These are phyloP conservation scores for Acanthurus leucopareius DNA, from an alignment of 2,797 vertebrate genomes.

Conservation along the genomic window DNA sequence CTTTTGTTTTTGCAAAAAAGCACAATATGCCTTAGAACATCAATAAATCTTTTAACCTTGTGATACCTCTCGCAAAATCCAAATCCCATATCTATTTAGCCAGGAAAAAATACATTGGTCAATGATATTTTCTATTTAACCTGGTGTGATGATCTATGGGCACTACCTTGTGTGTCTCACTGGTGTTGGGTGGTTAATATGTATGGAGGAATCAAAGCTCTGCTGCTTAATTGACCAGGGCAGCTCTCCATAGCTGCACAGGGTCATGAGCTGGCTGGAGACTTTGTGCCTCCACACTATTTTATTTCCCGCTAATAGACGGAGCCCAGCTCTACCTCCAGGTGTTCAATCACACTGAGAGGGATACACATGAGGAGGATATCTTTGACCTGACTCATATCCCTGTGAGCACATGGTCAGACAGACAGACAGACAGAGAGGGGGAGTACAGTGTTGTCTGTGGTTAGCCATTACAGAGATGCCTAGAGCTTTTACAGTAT, in stretches of 20 bases:
- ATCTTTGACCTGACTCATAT: conserved; percentile 38
- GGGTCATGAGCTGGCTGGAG: conserved; percentile 64
- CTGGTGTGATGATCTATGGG: conserved; percentile 59
- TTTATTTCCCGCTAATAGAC: conserved; percentile 67
- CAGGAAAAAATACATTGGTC: conserved; percentile 44
- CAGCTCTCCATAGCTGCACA: conserved; percentile 52
- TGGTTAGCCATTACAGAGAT: conserved; percentile 65
- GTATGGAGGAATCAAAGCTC: conserved; percentile 59
- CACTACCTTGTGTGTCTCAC: conserved; percentile 13
- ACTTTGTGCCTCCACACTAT: conserved; percentile 54
- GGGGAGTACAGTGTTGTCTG: conserved; percentile 45
- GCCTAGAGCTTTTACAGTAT: conserved; percentile 69
- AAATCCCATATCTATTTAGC: conserved; percentile 66
- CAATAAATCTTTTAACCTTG: conserved; percentile 74
- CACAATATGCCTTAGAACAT: conserved; percentile 45
- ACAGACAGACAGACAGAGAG: conserved; percentile 37
- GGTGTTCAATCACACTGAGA: conserved; percentile 55
- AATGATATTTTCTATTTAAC: conserved; percentile 66
- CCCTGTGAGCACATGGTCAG: conserved; percentile 25
- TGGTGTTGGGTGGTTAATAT: conserved; percentile 64
- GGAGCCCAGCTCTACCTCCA: conserved; percentile 44
- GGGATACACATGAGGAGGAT: conserved; percentile 28
- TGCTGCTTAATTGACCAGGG: conserved; percentile 65
- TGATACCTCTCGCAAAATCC: conserved; percentile 55
- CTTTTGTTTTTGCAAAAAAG: conserved; percentile 58